Base-by-base conservation (phyloP, 2,888 invertebrate genomes). In the Sericinus montela region DNA sequence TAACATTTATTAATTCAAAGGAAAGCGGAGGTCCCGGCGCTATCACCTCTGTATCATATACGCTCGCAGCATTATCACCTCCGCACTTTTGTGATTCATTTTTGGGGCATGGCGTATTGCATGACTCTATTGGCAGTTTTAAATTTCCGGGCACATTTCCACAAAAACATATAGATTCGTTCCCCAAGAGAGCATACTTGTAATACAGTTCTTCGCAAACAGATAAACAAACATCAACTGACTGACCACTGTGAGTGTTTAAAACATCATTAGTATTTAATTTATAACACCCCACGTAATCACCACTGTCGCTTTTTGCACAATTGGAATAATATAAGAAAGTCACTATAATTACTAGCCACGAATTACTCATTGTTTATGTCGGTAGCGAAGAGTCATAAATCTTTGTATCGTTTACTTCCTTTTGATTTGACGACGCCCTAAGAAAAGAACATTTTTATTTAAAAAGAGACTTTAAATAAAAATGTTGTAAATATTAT, bases 21-120 rank as follows among this genome's bases (percentile, higher is more conserved):
- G 91, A 86, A 52, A 85, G 80, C 0, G 95, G 95, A n/a, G 94
- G 92, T 6, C 94, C 93, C 13, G 95, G 93, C 8, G 91, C 91
- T 35, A 69, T 63, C n/a, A 89, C 75, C 29, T 91, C 92, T 0
- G 94, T 94, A 35, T 92, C 91, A 63, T 94, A 94, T 25, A 94
- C 91, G 58, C 92, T 93, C 47, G 92, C 92, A 0, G 92, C 91
- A 23, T 90, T 89, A 0, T 88, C 77, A 0, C 94, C 94, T 1
- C 95, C 95, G 67, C 95, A 95, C 52, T 88, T 88, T 61, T 91
- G 90, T 0, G 84, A 83, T 28, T 89, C 86, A 65, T 93, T 92
- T 48, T 90, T 90, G 6, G 87, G 81, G 59, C 95, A 95, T 0
- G 88, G 84, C 9, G 80, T 89, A 54, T 81, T 81, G 61, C 93